phyloP scores from a whole-genome alignment of 2,888 invertebrate genomes.

The Steinernema scapterisci region DNA sequence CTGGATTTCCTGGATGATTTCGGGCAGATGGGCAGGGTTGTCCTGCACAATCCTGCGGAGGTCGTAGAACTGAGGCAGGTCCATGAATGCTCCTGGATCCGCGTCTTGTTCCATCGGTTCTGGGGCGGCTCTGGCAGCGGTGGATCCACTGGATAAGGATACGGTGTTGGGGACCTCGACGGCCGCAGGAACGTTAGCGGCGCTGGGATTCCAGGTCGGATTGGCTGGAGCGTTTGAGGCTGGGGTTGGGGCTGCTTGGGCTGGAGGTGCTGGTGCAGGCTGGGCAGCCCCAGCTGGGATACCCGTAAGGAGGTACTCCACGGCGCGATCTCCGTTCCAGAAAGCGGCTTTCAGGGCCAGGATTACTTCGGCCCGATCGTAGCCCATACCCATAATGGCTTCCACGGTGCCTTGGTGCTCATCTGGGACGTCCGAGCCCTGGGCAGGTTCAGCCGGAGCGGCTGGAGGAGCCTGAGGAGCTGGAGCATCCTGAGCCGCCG shows the following conservation, averaged over 20 bases:
- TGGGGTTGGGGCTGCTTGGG: too few relatives aligned
- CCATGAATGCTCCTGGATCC: constrained; percentile 86
- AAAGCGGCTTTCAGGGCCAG: constrained; percentile 89
- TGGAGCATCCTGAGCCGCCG: background rate
- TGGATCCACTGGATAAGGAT: constrained; percentile 46
- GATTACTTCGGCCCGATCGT: constrained; percentile 73
- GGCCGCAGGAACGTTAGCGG: constrained; percentile 71
- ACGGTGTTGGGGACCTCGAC: constrained; percentile 82
- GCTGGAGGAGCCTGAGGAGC: too few relatives aligned
- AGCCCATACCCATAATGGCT: constrained; percentile 92
- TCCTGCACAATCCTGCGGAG: constrained; percentile 85
- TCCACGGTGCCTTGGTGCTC: constrained; percentile 52
- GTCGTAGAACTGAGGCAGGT: constrained; percentile 94
- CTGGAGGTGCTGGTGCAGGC: too few relatives aligned
- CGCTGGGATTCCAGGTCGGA: too few relatives aligned
- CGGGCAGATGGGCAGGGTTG: constrained; percentile 89
- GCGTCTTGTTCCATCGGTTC: constrained; percentile 1
- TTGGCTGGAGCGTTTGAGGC: too few relatives aligned
- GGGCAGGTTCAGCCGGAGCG: too few relatives aligned
- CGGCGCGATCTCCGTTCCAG: constrained; percentile 95
- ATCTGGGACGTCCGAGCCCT: constrained; percentile 45
- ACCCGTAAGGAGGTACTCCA: constrained; percentile 80
- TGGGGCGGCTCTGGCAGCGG: background rate
- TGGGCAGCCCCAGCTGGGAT: constrained; percentile 51
- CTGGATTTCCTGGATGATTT: constrained; percentile 88